A percentile compares a stretch with the other conserved stretches of the same genome.
These are phyloP conservation scores for Heteractis magnifica DNA, from an alignment of 92 coral and sea anemone species.

Conservation along the genomic window DNA sequence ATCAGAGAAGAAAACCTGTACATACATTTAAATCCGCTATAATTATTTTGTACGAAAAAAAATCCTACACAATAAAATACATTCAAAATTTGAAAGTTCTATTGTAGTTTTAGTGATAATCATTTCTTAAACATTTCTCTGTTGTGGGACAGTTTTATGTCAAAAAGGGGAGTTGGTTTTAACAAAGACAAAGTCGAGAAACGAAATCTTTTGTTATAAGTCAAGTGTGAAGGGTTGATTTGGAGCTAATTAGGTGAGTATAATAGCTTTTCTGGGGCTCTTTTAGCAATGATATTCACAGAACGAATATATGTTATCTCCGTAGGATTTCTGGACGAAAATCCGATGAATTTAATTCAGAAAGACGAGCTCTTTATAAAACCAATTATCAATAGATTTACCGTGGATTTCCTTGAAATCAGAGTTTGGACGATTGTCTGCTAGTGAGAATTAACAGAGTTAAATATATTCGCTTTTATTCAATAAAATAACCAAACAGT, in stretches of 20 bases:
- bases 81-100: background rate
- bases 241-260: background rate
- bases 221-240: background rate
- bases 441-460: slow-evolving; percentile 15
- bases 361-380: background rate
- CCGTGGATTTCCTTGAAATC: slow-evolving; percentile 35
- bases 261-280: background rate
- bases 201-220: background rate
- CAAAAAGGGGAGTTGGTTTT: background rate
- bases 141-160: background rate
- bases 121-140: background rate
- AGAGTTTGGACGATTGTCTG: slow-evolving; percentile 4
- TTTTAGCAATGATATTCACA: background rate
- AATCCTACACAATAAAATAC: background rate
- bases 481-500: background rate
- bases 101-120: background rate
- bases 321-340: background rate
- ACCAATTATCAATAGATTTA: slow-evolving; percentile 21
- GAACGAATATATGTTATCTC: background rate
- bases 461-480: background rate
- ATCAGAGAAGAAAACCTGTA: background rate
- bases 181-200: background rate
- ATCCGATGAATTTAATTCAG: background rate
- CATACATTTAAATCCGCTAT: background rate
- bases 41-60: background rate